Evolutionary conservation across 2,888 invertebrate genomes (phyloP).

Genomic region (Brenthis hecate): DNA sequence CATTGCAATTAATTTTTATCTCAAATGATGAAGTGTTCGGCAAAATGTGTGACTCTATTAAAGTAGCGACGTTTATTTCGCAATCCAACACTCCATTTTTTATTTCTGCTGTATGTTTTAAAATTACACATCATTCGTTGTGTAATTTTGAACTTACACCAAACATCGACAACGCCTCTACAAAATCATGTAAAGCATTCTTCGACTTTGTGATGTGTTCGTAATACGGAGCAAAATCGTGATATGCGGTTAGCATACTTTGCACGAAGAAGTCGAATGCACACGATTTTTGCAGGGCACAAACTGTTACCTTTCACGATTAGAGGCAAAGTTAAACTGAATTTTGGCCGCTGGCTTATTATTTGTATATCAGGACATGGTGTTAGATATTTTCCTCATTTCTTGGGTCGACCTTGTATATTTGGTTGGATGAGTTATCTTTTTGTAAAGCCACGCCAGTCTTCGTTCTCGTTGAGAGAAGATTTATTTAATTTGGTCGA

Average conservation of each 20-base stretch:
- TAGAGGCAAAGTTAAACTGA: neutral
- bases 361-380: neutral
- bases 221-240: neutral
- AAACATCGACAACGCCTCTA: too few relatives aligned
- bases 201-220: too few relatives aligned
- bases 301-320: slow-evolving; percentile 7
- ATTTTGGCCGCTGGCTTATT: neutral
- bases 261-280: neutral
- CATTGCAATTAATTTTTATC: too few relatives aligned
- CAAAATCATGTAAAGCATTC: too few relatives aligned
- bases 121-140: too few relatives aligned
- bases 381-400: neutral
- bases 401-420: neutral
- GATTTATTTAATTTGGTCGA: neutral
- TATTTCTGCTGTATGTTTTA: too few relatives aligned
- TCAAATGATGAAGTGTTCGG: too few relatives aligned
- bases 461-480: slow-evolving; percentile 4
- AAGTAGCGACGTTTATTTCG: too few relatives aligned
- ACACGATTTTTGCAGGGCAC: slow-evolving; percentile 1
- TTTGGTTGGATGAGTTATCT: neutral
- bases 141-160: too few relatives aligned
- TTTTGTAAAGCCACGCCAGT: slow-evolving; percentile 1
- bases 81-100: too few relatives aligned
- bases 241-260: slow-evolving; percentile 10
- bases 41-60: too few relatives aligned